Evolutionary conservation across 2,888 invertebrate genomes (phyloP), one percentile per base, ranked within the genome.

Genomic region (Tetragonula carbonaria): DNA sequence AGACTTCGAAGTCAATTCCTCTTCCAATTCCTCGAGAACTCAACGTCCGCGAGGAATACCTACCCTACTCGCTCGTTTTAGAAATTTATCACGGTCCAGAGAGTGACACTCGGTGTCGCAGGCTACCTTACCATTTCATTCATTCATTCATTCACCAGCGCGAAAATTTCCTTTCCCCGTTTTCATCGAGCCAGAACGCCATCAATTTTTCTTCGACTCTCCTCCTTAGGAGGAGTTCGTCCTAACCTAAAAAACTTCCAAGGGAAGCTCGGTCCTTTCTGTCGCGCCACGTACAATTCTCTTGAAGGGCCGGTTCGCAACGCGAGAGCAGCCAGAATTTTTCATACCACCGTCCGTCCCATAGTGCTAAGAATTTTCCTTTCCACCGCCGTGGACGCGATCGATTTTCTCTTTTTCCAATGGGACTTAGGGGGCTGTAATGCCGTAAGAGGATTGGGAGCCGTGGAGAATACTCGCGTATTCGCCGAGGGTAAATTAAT

Each of bases 401-500:
- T 72, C 21, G 65, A 59, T 59, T 45, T 74, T 57, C 50, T 62
- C n/a, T 14, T 16, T 45, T 68, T 21, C 14, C 23, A n/a, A n/a
- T 16, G 33, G 23, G 28, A 28, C 33, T 63, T 23, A 21, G 11
- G 18, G 18, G n/a, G 13, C 50, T 18, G 28, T 23, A 38, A 75
- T 33, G 23, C 55, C 14, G 33, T 74, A 28, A 53, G 67, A 77
- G 51, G 79, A 63, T 79, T 45, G 62, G 62, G 8, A 65, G 11
- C 28, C 63, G 16, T 5, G 16, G 59, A 23, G 53, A 23, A 33
- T 33, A 33, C 71, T 63, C 65, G 67, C 71, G 28, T 65, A 51
- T 66, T 63, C 81, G 67, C 28, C 55, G 55, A 55, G 55, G 55
- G 38, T 62, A 74, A 85, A 85, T 85, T 77, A 84, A 84, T 85